Conservation (phyloP, 2,888 invertebrate species). For the Phengaris alcon region DNA sequence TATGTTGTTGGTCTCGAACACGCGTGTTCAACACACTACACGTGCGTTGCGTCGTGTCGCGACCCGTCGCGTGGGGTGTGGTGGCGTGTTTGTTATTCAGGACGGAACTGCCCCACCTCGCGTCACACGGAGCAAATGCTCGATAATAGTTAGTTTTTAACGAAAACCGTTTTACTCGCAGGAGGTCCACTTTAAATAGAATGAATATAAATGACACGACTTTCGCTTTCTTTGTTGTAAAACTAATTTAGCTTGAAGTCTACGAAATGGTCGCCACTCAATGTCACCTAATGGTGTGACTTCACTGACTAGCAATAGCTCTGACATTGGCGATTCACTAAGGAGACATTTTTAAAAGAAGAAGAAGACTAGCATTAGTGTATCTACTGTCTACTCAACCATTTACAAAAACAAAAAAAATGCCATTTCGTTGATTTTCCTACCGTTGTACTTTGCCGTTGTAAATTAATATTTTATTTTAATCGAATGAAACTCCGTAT, state of each 20-base stretch:
- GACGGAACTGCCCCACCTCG: slow-evolving; percentile 25
- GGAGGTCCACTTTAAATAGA: slow-evolving; percentile 13
- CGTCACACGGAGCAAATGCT: slow-evolving; percentile 7
- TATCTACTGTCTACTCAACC: not conserved
- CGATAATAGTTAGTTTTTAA: slow-evolving; percentile 25
- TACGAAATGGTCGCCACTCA: slow-evolving; percentile 12
- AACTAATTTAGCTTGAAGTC: slow-evolving; percentile 4
- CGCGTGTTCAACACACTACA: not conserved
- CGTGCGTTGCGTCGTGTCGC: not conserved
- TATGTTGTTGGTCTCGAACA: not conserved
- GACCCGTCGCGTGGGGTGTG: not conserved
- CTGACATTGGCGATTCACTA: no score
- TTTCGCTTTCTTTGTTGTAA: slow-evolving; percentile 9
- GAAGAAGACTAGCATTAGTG: not conserved
- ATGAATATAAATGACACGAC: slow-evolving; percentile 20
- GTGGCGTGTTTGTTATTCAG: slow-evolving; percentile 21
- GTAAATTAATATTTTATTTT: no score
- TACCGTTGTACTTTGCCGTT: no score
- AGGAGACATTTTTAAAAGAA: no score
- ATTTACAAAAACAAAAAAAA: not conserved
- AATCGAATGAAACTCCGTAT: no score
- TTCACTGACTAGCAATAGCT: no score
- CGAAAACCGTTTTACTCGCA: not conserved
- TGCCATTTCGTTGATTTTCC: no score
- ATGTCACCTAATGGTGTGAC: not conserved